Evolutionary conservation across 2,113 vertebrate species (phyloP), one percentile per base, ranked within the genome.

Genomic region (Triplophysa tibetana): DNA sequence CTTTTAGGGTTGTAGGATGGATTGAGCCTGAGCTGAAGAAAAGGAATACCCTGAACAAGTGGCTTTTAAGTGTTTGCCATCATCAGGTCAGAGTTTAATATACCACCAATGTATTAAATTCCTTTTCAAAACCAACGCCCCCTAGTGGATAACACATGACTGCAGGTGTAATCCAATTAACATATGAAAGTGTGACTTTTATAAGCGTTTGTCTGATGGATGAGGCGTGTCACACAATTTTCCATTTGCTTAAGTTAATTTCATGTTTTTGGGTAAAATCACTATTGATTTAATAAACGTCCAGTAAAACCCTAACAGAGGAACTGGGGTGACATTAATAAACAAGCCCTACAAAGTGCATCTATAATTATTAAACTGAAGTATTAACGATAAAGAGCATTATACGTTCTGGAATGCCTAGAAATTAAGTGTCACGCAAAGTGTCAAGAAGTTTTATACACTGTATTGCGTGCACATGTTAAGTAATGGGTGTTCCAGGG

Each of bases 111-210:
- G 43, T 45, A 11, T 45, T 7, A 24, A 26, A 23, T 56, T 38
- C 72, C 26, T 52, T 73, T 38, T 17, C 61, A 38, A 16, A 79
- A 16, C 21, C 8, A n/a, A 50, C 29, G 13, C 45, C 78, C 48
- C 56, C 68, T 50, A 73, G 78, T 79, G 68, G 68, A 72, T 50
- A 64, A 45, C 45, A 41, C 70, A 41, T 62, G 8, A 72, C 17
- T 79, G 72, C 26, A 52, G 17, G 6, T 26, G 17, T 14, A 21
- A 23, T 45, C 21, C 4, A 41, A 21, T 48, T 63, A 33, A 26
- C 12, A 23, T 7, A 3, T 16, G 50, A 54, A 54, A 17, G 5
- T 17, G 14, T 54, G 50, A 5, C 50, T 14, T 50, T 0, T 68
- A 2, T 48, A 48, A 43, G 4, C 14, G 13, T 52, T 29, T 29